These are phyloP conservation scores for Elgaria multicarinata DNA, from an alignment of 2,113 vertebrate species.

Conservation along the genomic window DNA sequence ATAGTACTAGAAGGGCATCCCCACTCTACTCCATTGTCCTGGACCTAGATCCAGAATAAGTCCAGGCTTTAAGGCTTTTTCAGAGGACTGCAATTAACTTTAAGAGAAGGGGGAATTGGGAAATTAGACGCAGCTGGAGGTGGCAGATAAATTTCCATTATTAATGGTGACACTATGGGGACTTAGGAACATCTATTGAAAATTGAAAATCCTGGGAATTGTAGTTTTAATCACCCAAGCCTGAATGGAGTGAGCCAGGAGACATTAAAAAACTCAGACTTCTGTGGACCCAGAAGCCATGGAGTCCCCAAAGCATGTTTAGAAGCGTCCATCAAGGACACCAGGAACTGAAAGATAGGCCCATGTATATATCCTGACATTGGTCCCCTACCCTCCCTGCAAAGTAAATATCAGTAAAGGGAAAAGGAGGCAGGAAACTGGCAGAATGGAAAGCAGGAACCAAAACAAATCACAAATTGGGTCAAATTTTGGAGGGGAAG, in stretches of 20 bases:
- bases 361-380: background rate
- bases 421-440: background rate
- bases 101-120: background rate
- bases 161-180: background rate
- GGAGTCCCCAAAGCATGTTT: background rate
- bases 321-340: background rate
- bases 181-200: background rate
- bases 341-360: background rate
- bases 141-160: too few species aligned
- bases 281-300: background rate
- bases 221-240: background rate
- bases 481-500: background rate
- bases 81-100: background rate
- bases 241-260: background rate
- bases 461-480: background rate
- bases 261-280: too few species aligned
- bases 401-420: background rate
- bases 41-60: background rate
- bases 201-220: background rate
- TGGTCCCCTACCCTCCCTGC: background rate
- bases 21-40: background rate
- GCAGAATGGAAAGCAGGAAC: background rate
- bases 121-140: background rate
- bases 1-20: background rate
- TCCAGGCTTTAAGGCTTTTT: background rate